These are phyloP conservation scores for Orientallactaga sibirica DNA, from an alignment of 2,797 vertebrate species.

Conservation along the genomic window DNA sequence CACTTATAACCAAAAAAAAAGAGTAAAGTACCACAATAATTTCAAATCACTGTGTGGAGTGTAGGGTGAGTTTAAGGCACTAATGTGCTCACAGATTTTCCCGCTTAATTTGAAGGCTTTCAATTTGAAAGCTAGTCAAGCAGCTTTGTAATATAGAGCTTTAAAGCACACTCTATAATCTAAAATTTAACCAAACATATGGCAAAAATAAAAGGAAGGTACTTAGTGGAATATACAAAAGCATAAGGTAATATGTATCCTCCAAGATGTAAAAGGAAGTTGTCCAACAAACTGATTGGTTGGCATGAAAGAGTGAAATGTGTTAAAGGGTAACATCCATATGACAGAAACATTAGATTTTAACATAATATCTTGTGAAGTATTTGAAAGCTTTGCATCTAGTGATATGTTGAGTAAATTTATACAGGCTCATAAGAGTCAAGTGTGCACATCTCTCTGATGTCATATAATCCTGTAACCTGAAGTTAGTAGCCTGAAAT, in stretches of 20 bases:
- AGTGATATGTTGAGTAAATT: background rate
- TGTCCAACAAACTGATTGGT: slow-evolving; percentile 4
- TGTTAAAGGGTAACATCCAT: background rate
- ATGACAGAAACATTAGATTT: background rate
- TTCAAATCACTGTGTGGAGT: slow-evolving; percentile 80
- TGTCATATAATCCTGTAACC: background rate
- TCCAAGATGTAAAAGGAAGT: slow-evolving; percentile 32
- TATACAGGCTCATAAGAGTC: background rate
- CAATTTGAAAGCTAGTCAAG: slow-evolving; percentile 79
- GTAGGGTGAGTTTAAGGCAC: slow-evolving; percentile 77
- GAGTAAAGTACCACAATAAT: slow-evolving; percentile 82
- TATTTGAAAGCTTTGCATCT: background rate
- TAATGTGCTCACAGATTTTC: slow-evolving; percentile 76
- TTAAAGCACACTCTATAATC: slow-evolving; percentile 71
- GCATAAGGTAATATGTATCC: background rate
- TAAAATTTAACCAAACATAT: slow-evolving; percentile 61
- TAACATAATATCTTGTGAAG: slow-evolving; percentile 6
- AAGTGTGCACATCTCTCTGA: background rate
- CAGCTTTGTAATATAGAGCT: slow-evolving; percentile 71
- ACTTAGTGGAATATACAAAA: slow-evolving; percentile 43
- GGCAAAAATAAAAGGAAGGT: slow-evolving; percentile 28
- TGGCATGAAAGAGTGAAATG: background rate
- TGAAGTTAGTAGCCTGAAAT: background rate
- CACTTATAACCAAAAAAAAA: slow-evolving; percentile 78
- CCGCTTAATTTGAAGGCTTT: slow-evolving; percentile 75